phyloP scores from a whole-genome alignment of 2,113 vertebrate species.

The Antennarius striatus region DNA sequence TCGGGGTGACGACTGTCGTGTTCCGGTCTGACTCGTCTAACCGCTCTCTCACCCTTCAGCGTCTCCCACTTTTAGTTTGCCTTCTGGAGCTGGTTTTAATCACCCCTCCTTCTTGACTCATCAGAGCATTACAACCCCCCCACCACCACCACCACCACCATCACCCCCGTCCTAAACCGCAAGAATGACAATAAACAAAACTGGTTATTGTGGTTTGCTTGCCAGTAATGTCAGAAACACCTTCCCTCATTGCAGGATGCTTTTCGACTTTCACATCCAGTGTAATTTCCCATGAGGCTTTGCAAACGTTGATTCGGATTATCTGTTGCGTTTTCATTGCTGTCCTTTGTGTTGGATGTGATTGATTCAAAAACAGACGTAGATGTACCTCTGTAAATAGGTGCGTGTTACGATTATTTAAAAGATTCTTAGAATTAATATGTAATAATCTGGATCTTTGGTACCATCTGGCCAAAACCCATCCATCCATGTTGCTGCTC shows the following conservation, averaged over 20 bases:
- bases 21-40: neutral
- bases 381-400: too few relatives aligned
- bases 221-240: too few relatives aligned
- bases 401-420: too few relatives aligned
- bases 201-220: too few relatives aligned
- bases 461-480: neutral
- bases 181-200: too few relatives aligned
- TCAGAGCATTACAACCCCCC: neutral
- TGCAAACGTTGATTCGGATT: too few relatives aligned
- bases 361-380: neutral
- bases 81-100: neutral
- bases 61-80: neutral
- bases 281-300: neutral
- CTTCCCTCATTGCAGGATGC: too few relatives aligned
- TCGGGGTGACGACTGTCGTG: neutral
- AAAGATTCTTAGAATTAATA: too few relatives aligned
- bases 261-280: too few relatives aligned
- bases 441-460: too few relatives aligned
- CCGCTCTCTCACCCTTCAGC: neutral
- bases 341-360: neutral
- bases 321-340: neutral
- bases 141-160: too few relatives aligned
- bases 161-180: too few relatives aligned
- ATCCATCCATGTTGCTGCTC: conserved; percentile 2
- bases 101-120: neutral